Evolutionary conservation across 2,113 vertebrate genomes (phyloP).

Genomic region (Macroglossus sobrinus): DNA sequence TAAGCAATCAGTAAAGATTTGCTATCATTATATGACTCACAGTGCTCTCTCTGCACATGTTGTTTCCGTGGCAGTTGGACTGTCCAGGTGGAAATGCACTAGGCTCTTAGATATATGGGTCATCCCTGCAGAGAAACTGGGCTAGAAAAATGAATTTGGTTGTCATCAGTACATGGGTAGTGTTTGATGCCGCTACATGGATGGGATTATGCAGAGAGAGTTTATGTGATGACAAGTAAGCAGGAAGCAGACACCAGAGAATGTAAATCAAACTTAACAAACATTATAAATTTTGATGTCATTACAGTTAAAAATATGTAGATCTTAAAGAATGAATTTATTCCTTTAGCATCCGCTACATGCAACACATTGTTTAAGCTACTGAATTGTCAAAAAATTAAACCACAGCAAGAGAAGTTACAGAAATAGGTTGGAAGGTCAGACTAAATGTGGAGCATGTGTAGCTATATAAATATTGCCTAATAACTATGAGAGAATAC

Average conservation of each 20-base stretch:
- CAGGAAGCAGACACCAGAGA: background rate
- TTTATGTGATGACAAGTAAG: background rate
- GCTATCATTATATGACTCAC: background rate
- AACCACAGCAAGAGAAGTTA: background rate
- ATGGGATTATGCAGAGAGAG: background rate
- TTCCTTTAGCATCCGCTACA: background rate
- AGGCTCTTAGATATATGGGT: background rate
- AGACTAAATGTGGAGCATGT: background rate
- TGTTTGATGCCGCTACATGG: background rate
- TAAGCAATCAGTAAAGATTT: background rate
- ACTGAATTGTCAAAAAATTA: background rate
- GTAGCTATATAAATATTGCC: background rate
- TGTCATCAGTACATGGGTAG: background rate
- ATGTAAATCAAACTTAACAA: background rate
- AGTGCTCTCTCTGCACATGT: background rate
- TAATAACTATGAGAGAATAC: too few relatives aligned
- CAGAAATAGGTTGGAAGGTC: background rate
- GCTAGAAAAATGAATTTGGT: background rate
- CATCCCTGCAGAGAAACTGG: background rate
- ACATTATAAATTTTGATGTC: background rate
- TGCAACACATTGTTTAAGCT: background rate
- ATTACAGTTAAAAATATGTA: slow-evolving; percentile 10
- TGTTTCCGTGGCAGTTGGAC: background rate
- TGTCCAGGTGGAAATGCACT: background rate
- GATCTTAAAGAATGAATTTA: background rate